phyloP scores from a whole-genome alignment of 2,888 invertebrate genomes.

The Sinohyriopsis cumingii region DNA sequence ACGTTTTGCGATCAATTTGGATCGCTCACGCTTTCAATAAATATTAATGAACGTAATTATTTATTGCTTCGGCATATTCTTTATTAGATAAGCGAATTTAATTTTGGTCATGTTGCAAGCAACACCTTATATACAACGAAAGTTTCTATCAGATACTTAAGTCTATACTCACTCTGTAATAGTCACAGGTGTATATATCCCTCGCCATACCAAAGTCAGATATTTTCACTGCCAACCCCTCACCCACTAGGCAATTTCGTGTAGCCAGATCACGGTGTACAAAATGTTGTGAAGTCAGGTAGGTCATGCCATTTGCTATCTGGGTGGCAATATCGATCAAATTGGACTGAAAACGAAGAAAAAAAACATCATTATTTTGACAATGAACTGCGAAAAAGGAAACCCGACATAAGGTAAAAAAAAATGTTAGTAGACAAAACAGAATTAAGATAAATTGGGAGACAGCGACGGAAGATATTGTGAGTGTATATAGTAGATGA shows the following conservation, averaged over 20 bases:
- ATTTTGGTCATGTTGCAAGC: no score
- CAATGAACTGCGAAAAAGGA: not conserved
- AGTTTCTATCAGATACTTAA: not conserved
- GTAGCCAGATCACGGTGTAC: constrained; percentile 69
- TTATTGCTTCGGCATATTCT: no score
- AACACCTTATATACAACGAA: no score
- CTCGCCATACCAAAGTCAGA: constrained; percentile 69
- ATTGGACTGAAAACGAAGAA: constrained; percentile 51
- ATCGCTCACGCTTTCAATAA: no score
- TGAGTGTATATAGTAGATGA: not conserved
- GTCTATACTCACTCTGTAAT: constrained; percentile 58
- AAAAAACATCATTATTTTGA: not conserved
- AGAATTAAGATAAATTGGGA: not conserved
- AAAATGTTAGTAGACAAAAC: not conserved
- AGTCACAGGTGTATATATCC: constrained; percentile 68
- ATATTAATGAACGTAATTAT: no score
- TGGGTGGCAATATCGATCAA: constrained; percentile 66
- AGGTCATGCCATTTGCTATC: constrained; percentile 66
- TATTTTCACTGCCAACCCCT: constrained; percentile 64
- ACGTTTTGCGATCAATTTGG: no score
- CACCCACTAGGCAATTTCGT: constrained; percentile 67
- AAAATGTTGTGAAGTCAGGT: constrained; percentile 65
- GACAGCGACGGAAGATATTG: not conserved
- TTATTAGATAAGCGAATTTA: no score
- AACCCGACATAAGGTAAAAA: not conserved